Base-by-base conservation (phyloP, 2,888 invertebrate genomes). In the Tipula helvola region DNA sequence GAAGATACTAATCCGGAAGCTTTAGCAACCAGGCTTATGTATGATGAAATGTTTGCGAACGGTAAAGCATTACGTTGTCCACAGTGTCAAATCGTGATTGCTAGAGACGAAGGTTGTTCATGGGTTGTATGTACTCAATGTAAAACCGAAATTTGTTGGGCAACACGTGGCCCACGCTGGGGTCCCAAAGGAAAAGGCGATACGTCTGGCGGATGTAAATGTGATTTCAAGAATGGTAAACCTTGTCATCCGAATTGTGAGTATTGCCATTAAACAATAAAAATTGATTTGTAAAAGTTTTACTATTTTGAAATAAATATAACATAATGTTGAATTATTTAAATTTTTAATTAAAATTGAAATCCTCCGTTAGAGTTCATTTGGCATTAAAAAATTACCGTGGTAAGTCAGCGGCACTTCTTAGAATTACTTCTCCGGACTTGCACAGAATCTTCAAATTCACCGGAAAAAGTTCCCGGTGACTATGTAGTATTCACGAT, bases 141-240 rank as follows among this genome's bases (percentile, higher is more conserved):
- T 91, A 96, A 96, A 91, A 96, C 96, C 2, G 97, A 97, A 92
- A 97, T 98, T 87, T 98, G 97, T 91, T 98, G 97, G 97, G 96
- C 97, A 86, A 98, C 97, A 0, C 94, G 95, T 89, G 96, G 87
- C 5, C 85, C 86, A 5, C 18, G 88, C 8, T 88, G 87, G 87
- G 88, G 88, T 44, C 86, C 87, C 2, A n/a, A 10, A 12, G 88
- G 87, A 3, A 57, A 83, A 4, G 87, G 87, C 39, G 88, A 88
- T 36, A 87, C 41, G 0, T 83, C 85, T 12, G 87, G 87, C 8
- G 88, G 88, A 5, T 88, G 88, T 42, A 18, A 47, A 36, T 88
- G 88, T 83, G 85, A 42, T 44, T 8, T 2, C 4, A 12, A 57
- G 1, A 86, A 87, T 52, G 84, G 42, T 28, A 87, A 86, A 71